phyloP scores from a whole-genome alignment of 1,140 invertebrate genomes.

The Trichonephila inaurata region DNA sequence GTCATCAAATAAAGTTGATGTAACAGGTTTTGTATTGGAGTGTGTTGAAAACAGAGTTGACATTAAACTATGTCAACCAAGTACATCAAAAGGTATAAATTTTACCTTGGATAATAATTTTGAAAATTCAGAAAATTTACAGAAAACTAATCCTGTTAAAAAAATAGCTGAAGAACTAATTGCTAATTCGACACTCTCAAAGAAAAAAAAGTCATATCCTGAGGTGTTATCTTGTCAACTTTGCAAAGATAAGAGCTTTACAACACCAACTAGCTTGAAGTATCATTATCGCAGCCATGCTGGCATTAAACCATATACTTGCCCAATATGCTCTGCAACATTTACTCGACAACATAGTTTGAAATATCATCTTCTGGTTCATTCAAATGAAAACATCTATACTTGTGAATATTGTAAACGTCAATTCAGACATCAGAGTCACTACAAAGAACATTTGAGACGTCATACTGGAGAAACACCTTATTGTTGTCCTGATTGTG shows the following conservation, averaged over 20 bases:
- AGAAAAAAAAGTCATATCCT: conserved; percentile 80
- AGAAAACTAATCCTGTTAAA: neutral
- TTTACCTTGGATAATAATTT: neutral
- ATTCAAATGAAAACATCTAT: conserved; percentile 86
- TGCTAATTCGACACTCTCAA: conserved; percentile 79
- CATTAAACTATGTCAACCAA: neutral
- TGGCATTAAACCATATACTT: conserved; percentile 86
- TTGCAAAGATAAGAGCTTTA: conserved; percentile 85
- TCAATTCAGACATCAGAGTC: conserved; percentile 86
- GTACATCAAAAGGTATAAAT: neutral
- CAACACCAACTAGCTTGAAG: conserved; percentile 85
- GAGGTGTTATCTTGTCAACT: conserved; percentile 84
- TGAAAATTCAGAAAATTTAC: conserved; percentile 12
- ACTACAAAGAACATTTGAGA: conserved; percentile 86
- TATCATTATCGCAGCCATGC: conserved; percentile 87
- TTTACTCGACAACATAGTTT: conserved; percentile 86
- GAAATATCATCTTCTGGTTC: conserved; percentile 87
- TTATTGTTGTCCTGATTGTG: conserved; percentile 85
- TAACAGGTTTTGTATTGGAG: neutral
- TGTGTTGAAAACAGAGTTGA: neutral
- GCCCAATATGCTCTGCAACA: conserved; percentile 84
- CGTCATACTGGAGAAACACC: conserved; percentile 86
- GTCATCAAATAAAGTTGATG: neutral
- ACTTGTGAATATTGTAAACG: conserved; percentile 85
- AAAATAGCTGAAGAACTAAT: conserved; percentile 81